Evolutionary conservation across 2,888 invertebrate species (phyloP).

Genomic region (Cataglyphis altisquamis): DNA sequence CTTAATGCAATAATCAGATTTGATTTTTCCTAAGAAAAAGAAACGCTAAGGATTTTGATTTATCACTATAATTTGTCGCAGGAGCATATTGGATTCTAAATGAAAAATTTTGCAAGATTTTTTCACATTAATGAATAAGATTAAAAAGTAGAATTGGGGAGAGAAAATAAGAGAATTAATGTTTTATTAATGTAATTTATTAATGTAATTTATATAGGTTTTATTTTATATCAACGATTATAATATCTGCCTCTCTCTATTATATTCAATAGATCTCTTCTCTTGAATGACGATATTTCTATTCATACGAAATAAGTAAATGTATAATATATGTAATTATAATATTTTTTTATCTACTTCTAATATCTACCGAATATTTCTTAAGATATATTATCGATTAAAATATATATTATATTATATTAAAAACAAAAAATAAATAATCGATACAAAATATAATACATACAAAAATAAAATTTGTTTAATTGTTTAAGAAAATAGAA

Average conservation of each 20-base stretch:
- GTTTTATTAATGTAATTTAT: not conserved
- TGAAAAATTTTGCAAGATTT: not conserved
- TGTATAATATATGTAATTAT: not conserved
- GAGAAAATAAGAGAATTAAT: not conserved
- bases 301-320: not conserved
- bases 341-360: no score
- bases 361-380: not conserved
- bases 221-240: not conserved
- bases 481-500: not conserved
- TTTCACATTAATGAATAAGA: not conserved
- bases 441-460: not conserved
- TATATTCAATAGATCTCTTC: not conserved
- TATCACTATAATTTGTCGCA: not conserved
- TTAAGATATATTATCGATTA: not conserved
- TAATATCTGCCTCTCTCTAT: not conserved
- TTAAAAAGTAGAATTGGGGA: not conserved
- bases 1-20: not conserved
- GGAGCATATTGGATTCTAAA: not conserved
- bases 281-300: not conserved
- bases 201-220: not conserved
- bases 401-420: not conserved
- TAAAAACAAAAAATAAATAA: not conserved
- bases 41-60: not conserved
- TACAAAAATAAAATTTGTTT: not conserved
- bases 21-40: not conserved